Conservation (phyloP, 2,888 invertebrate genomes). For the Girardia tigrina region DNA sequence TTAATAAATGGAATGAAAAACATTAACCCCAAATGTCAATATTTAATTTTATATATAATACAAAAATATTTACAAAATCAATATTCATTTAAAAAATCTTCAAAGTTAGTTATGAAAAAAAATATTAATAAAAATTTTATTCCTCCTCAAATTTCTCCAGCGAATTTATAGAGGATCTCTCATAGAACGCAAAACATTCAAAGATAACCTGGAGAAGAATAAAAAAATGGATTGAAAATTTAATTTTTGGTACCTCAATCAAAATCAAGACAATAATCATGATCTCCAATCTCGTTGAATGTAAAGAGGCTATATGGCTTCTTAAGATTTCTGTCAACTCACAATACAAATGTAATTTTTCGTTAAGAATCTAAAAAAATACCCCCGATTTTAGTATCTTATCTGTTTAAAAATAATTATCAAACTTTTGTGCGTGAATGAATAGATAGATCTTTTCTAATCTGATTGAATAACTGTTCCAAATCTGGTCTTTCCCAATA, state of each 20-base stretch:
- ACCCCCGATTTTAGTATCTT: background rate
- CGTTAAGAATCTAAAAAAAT: slow-evolving; percentile 1
- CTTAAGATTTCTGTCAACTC: background rate
- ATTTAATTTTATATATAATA: too few relatives aligned
- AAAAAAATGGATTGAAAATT: background rate
- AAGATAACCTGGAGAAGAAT: background rate
- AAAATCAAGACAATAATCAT: background rate
- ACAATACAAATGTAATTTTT: background rate
- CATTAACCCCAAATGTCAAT: too few relatives aligned
- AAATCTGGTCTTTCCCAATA: slow-evolving; percentile 19
- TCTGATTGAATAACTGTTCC: slow-evolving; percentile 5
- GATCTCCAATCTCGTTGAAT: background rate
- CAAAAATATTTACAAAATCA: too few relatives aligned
- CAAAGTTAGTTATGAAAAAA: too few relatives aligned
- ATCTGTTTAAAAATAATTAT: background rate
- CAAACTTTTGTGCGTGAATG: background rate
- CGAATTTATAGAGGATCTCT: background rate
- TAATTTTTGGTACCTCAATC: background rate
- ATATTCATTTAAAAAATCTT: too few relatives aligned
- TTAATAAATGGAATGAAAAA: too few relatives aligned
- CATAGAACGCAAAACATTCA: background rate
- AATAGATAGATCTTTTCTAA: background rate
- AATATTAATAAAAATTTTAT: too few relatives aligned
- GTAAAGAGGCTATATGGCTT: background rate
- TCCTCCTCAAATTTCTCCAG: too few relatives aligned